Evolutionary conservation across 2,113 vertebrate genomes (phyloP).

Genomic region (Protomyctophum bolini): DNA sequence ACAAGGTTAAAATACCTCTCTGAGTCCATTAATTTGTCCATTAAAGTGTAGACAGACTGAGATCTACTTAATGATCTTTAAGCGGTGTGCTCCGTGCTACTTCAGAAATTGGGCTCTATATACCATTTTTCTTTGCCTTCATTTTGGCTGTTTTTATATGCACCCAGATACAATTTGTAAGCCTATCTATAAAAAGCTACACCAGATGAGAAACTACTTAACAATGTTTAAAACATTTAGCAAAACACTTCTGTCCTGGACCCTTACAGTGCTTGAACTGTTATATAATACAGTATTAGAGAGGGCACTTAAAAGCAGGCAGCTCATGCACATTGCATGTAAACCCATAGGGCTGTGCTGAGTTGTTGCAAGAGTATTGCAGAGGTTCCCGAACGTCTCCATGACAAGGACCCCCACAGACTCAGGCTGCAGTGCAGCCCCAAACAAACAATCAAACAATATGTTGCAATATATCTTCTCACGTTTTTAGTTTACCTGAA

Average conservation of each 20-base stretch:
- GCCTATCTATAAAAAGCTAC: conserved; percentile 19
- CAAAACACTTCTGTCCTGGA: conserved; percentile 7
- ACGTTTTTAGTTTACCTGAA: no score
- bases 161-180: conserved; percentile 25
- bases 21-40: conserved; percentile 5
- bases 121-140: conserved; percentile 20
- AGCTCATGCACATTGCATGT: conserved; percentile 26
- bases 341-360: conserved; percentile 21
- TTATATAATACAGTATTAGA: conserved; percentile 27
- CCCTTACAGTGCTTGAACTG: conserved; percentile 7
- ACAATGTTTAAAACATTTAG: conserved; percentile 33
- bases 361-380: conserved; percentile 2
- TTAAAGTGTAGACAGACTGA: not conserved
- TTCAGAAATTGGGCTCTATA: no score
- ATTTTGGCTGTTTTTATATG: conserved; percentile 20
- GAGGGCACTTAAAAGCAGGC: conserved; percentile 21
- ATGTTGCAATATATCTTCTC: no score
- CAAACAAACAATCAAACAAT: no score
- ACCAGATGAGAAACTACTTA: conserved; percentile 39
- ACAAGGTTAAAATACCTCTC: not conserved
- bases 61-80: conserved; percentile 29
- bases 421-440: no score
- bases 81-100: conserved; percentile 25
- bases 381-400: not conserved
- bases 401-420: not conserved